These are phyloP conservation scores for Myotis pilosus DNA, from an alignment of 2,797 vertebrate species.

Conservation along the genomic window DNA sequence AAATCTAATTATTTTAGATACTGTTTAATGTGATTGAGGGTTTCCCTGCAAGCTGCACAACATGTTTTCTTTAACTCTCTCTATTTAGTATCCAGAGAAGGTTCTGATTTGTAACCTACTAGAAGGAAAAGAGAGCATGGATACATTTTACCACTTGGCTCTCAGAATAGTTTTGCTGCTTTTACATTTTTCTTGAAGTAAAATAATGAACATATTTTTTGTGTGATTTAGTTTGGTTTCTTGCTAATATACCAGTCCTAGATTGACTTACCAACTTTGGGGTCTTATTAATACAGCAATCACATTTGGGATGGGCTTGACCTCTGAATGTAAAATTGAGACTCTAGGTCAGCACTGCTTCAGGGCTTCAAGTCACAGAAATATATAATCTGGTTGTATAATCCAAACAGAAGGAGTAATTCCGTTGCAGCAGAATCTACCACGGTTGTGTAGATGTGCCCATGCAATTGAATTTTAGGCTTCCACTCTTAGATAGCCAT, in stretches of 20 bases:
- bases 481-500: neutral
- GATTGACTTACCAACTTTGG: neutral
- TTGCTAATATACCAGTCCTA: neutral
- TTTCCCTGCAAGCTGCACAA: neutral
- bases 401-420: neutral
- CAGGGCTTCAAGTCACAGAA: neutral
- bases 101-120: neutral
- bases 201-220: constrained; percentile 22
- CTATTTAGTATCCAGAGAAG: neutral
- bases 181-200: constrained; percentile 17
- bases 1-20: neutral
- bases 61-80: neutral
- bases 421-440: neutral
- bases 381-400: neutral
- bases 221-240: neutral
- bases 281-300: neutral
- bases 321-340: neutral
- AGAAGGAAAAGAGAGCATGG: neutral
- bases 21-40: neutral
- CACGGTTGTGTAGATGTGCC: neutral
- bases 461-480: neutral
- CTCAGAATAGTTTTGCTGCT: neutral
- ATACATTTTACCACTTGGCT: neutral
- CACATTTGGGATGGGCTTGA: neutral
- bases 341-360: neutral